Evolutionary conservation across 2,888 invertebrate species (phyloP).

Genomic region (Megaustenia siamemsis): DNA sequence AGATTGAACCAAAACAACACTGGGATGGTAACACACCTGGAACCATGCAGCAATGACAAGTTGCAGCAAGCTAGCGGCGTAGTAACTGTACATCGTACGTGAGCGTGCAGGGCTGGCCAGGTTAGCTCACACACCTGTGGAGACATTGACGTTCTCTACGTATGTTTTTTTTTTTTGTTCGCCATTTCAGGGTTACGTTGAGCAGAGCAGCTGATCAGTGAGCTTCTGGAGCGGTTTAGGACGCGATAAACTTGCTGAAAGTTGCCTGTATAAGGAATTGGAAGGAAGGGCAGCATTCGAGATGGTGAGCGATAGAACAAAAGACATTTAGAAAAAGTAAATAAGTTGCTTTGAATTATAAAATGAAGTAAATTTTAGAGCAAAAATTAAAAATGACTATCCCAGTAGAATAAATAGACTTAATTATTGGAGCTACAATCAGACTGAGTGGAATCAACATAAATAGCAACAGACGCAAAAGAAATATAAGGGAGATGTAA

Average conservation of each 20-base stretch:
- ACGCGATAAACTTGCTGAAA: too few species aligned
- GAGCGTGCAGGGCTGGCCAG: not conserved
- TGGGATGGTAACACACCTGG: not conserved
- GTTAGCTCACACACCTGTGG: constrained; percentile 7
- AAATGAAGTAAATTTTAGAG: too few species aligned
- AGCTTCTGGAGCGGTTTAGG: not conserved
- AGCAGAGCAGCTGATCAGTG: not conserved
- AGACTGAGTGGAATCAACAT: not conserved
- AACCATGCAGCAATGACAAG: not conserved
- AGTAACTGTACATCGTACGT: not conserved
- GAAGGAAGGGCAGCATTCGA: not conserved
- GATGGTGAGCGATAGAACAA: too few species aligned
- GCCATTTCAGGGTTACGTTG: not conserved
- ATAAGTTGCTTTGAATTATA: not conserved
- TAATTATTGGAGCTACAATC: too few species aligned
- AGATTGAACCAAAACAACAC: not conserved
- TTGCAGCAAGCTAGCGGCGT: not conserved
- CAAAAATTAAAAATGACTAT: too few species aligned
- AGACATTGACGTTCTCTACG: not conserved
- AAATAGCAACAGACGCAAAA: not conserved
- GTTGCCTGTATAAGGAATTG: not conserved
- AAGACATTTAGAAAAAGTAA: too few species aligned
- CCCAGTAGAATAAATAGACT: too few species aligned
- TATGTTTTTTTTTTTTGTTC: constrained; percentile 6
- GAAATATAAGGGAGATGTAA: not conserved